These are phyloP conservation scores for Lerista edwardsae DNA, from an alignment of 2,797 vertebrate genomes.

Conservation along the genomic window DNA sequence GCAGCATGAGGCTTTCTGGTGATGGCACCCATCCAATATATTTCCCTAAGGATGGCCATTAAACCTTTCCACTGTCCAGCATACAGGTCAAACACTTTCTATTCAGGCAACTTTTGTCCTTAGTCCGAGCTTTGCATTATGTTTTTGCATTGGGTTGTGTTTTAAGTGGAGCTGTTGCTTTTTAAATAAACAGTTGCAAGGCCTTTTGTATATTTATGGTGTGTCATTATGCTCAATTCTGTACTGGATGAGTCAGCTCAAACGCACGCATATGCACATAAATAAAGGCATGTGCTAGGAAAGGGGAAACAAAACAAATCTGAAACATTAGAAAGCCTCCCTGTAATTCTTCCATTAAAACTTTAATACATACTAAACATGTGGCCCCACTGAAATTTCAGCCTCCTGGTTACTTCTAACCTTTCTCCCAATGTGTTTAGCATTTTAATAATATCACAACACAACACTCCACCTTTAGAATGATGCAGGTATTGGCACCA, in stretches of 20 bases:
- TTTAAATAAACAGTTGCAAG: too few relatives aligned
- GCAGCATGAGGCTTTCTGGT: not conserved
- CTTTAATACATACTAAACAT: slow-evolving; percentile 3
- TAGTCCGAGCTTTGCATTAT: not conserved
- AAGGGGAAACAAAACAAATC: not conserved
- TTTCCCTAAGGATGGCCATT: not conserved
- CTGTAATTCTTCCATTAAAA: not conserved
- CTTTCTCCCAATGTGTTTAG: not conserved
- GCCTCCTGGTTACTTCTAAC: not conserved
- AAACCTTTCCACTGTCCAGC: not conserved
- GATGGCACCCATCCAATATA: not conserved
- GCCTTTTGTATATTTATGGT: not conserved
- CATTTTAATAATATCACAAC: slow-evolving; percentile 2
- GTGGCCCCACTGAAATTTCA: not conserved
- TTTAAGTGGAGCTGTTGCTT: not conserved
- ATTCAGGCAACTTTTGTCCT: not conserved
- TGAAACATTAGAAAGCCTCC: not conserved
- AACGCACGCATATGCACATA: too few relatives aligned
- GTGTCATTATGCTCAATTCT: not conserved
- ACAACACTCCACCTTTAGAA: not conserved
- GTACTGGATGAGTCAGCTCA: not conserved
- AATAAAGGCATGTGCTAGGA: not conserved
- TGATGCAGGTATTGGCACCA: not conserved
- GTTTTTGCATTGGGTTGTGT: not conserved
- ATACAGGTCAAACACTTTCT: not conserved